Base-by-base conservation (phyloP, 2,113 vertebrate genomes). In the Pomatostomus ruficeps region DNA sequence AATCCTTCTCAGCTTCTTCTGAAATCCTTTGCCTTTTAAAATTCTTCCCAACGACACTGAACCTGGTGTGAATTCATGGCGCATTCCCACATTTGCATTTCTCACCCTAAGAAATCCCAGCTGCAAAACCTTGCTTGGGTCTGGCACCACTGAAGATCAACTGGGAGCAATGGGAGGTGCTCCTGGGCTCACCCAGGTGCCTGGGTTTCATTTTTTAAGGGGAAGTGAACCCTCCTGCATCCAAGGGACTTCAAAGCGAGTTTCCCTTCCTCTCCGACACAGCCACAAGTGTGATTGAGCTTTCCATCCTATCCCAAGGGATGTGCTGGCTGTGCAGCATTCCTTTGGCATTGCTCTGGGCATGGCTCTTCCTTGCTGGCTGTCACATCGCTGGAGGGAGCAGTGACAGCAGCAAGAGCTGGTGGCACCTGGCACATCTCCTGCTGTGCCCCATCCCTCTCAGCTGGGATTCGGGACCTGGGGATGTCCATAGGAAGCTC, bases 1-100 rank as follows among this genome's bases (percentile, higher is more conserved):
- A 19, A 94, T 89, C 75, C 79, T 93, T 79, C 93, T 89, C 73
- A 74, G 84, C 93, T 81, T 74, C 80, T 84, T 84, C 85, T 77
- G 80, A 94, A 94, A 75, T 75, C 80, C 61, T 85, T 85, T 86
- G 81, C 68, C 65, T 92, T 84, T 90, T 63, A 33, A 77, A 84
- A 36, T 85, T 71, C 86, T 92, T 92, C 88, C 72, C 40, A 9
- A 29, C 76, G 51, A 13, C 52, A 19, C 73, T 68, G 77, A 85
- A 78, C 52, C 52, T 63, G 65, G 35, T 92, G 85, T 86, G 26
- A 93, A 81, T 87, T 91, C 48, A 40, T 61, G 70, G 82, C 26
- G 12, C 0, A 0, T 43, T 85, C 28, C 40, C 1, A 0, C 61
- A 68, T 95, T 96, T 93, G 84, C 89, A 87, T 95, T 87, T 94